These are phyloP conservation scores for Euwallacea fornicatus DNA, from an alignment of 1,140 invertebrate genomes.

Conservation along the genomic window DNA sequence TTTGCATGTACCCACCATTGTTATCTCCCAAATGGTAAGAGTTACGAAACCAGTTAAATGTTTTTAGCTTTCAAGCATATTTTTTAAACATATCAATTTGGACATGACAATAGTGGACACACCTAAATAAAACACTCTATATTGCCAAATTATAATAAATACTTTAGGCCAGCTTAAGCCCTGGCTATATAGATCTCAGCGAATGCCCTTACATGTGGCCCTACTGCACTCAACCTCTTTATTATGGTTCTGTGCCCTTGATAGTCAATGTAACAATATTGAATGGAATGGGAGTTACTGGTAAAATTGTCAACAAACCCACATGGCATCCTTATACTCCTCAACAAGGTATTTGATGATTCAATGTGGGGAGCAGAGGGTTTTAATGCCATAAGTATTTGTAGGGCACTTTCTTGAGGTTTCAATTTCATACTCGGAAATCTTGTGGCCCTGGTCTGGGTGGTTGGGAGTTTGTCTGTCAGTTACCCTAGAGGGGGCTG, in stretches of 20 bases:
- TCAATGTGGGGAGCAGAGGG: background rate
- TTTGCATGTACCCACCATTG: background rate
- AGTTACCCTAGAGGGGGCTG: conserved; percentile 65
- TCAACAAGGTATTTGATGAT: conserved; percentile 59
- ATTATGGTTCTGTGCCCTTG: conserved; percentile 81
- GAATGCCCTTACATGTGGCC: conserved; percentile 98
- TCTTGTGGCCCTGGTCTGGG: conserved; percentile 96
- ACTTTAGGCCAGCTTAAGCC: conserved; percentile 57
- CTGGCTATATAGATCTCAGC: conserved; percentile 87
- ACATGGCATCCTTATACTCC: conserved; percentile 90
- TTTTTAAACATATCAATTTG: too few relatives aligned
- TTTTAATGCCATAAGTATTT: background rate
- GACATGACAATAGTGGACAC: too few relatives aligned
- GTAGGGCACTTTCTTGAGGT: conserved; percentile 60
- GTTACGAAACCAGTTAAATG: too few relatives aligned
- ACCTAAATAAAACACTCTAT: background rate
- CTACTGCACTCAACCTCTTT: conserved; percentile 94
- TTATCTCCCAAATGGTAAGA: too few relatives aligned
- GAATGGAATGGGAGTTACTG: conserved; percentile 87
- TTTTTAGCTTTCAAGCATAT: too few relatives aligned
- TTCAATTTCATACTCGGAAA: conserved; percentile 74
- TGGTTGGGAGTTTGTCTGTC: conserved; percentile 83
- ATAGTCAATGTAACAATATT: conserved; percentile 92
- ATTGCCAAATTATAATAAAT: background rate
- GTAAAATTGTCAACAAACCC: conserved; percentile 70